phyloP scores from a whole-genome alignment of 1,140 invertebrate genomes.

The Cepaea nemoralis region DNA sequence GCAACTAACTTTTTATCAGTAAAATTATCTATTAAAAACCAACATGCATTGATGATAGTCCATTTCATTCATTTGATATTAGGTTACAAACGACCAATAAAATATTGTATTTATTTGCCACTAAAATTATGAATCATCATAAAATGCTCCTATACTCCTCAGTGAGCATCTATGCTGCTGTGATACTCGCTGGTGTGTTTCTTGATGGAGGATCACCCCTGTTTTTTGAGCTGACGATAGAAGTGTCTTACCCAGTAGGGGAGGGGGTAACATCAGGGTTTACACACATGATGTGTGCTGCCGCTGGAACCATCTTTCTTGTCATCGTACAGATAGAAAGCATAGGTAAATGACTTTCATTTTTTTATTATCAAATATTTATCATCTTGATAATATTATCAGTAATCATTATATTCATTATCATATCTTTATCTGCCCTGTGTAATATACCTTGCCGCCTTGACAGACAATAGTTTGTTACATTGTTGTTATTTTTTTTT shows the following conservation, averaged over 20 bases:
- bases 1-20: no score
- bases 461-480: no score
- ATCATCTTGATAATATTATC: neutral
- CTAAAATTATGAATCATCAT: no score
- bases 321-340: conserved; percentile 43
- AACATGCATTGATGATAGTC: no score
- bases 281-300: conserved; percentile 71
- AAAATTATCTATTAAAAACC: no score
- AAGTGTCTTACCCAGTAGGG: conserved; percentile 74
- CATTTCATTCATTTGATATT: no score
- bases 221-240: conserved; percentile 74
- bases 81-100: no score
- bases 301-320: conserved; percentile 69
- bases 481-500: no score
- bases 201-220: conserved; percentile 73
- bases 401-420: neutral
- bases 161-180: conserved; percentile 56
- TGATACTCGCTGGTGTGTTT: conserved; percentile 67
- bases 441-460: no score
- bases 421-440: no score
- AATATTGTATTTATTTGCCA: no score
- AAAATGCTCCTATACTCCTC: neutral
- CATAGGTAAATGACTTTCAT: conserved; percentile 34
- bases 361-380: neutral
- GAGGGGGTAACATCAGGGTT: conserved; percentile 74